These are phyloP conservation scores for Rhingia rostrata DNA, from an alignment of 2,888 invertebrate genomes.

Conservation along the genomic window DNA sequence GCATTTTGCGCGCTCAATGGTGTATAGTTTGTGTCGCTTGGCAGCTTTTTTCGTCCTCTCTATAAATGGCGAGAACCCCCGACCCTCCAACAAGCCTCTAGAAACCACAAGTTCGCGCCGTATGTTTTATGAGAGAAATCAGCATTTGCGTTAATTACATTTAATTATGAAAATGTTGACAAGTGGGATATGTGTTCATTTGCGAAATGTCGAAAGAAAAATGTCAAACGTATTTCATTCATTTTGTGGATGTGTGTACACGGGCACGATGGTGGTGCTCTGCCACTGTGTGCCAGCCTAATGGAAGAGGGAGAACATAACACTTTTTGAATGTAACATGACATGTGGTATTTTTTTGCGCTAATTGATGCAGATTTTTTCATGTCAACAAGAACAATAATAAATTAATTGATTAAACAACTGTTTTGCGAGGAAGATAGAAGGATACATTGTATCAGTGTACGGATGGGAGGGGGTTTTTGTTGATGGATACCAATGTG, in stretches of 20 bases:
- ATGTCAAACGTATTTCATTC: constrained; percentile 68
- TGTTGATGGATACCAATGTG: background rate
- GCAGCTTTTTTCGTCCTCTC: background rate
- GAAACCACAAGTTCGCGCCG: constrained; percentile 13
- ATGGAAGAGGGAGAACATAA: constrained; percentile 53
- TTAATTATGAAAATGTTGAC: constrained; percentile 73
- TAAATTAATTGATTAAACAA: constrained; percentile 73
- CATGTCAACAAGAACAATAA: constrained; percentile 61
- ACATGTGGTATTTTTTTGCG: constrained; percentile 59
- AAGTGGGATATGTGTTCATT: constrained; percentile 72
- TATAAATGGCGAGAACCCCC: background rate
- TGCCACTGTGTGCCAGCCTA: constrained; percentile 33
- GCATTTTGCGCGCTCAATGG: constrained; percentile 44
- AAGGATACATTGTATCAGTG: constrained; percentile 45
- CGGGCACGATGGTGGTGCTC: background rate
- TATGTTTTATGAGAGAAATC: constrained; percentile 66
- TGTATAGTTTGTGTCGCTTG: constrained; percentile 33
- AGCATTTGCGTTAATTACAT: constrained; percentile 73
- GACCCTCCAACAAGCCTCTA: background rate
- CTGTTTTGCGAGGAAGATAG: constrained; percentile 27
- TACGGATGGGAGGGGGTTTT: background rate
- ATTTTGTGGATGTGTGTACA: constrained; percentile 29
- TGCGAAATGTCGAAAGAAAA: constrained; percentile 61
- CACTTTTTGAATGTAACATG: constrained; percentile 61
- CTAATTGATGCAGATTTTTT: constrained; percentile 72